Evolutionary conservation across 2,797 vertebrate species (phyloP).

Genomic region (Lepilemur ruficaudatus): DNA sequence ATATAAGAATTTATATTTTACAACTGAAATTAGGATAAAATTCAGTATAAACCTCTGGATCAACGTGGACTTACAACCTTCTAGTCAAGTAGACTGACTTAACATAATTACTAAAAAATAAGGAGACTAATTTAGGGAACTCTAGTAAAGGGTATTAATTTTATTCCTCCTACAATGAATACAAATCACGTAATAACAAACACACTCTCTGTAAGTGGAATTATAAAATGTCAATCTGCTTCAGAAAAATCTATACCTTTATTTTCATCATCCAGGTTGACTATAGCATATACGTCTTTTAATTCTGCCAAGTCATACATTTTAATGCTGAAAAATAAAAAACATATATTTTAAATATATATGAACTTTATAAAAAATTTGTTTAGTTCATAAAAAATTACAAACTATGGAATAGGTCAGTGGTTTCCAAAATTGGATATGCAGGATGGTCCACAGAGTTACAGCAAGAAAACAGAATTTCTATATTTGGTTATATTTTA

Average conservation of each 20-base stretch:
- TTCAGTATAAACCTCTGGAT: neutral
- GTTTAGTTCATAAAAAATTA: neutral
- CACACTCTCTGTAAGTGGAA: neutral
- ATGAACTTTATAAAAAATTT: neutral
- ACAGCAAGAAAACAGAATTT: neutral
- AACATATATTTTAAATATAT: neutral
- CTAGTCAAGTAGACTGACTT: neutral
- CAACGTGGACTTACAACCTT: neutral
- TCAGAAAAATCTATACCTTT: conserved; percentile 89
- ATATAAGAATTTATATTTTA: neutral
- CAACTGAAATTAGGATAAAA: neutral
- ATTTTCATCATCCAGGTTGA: conserved; percentile 96
- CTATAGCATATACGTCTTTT: conserved; percentile 94
- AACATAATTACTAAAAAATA: conserved; percentile 13
- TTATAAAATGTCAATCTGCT: neutral
- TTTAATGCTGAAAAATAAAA: conserved; percentile 91
- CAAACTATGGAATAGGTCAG: neutral
- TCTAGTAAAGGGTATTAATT: neutral
- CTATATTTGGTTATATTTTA: neutral
- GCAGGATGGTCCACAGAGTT: neutral
- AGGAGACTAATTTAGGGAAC: neutral
- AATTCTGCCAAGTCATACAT: conserved; percentile 96
- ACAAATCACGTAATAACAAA: neutral
- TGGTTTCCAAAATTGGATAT: neutral
- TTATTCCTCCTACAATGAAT: neutral